Evolutionary conservation across 2,113 vertebrate genomes (phyloP).

Genomic region (Ariopsis seemanni): DNA sequence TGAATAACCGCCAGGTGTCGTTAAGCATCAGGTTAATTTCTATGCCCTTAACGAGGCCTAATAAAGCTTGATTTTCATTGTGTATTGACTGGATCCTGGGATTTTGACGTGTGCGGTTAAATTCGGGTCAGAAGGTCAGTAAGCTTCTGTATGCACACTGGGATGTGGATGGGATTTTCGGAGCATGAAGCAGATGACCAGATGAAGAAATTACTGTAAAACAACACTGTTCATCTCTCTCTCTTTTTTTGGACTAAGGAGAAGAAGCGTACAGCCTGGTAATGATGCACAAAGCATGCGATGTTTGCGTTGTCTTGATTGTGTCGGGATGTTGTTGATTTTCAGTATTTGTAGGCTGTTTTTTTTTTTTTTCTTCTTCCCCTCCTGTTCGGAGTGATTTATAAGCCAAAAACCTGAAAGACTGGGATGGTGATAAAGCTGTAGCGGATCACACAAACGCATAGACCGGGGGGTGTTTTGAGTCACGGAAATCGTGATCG

Average conservation of each 20-base stretch:
- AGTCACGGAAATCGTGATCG: conserved; percentile 39
- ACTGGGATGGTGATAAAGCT: neutral
- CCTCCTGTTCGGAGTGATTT: neutral
- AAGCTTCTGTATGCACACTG: neutral
- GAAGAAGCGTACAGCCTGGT: neutral
- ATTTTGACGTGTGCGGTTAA: neutral
- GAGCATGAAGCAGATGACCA: conserved; percentile 65
- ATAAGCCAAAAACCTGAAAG: neutral
- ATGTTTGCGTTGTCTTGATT: neutral
- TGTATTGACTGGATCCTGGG: neutral
- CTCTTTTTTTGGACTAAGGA: neutral
- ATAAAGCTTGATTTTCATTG: neutral
- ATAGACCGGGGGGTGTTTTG: neutral
- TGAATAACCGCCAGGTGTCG: conserved; percentile 60
- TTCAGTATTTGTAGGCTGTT: neutral
- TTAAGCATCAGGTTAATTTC: conserved; percentile 28
- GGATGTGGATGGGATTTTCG: conserved; percentile 58
- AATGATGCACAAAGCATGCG: neutral
- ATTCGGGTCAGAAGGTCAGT: neutral
- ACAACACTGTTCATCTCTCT: neutral
- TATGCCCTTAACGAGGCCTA: neutral
- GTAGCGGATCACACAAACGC: conserved; percentile 4
- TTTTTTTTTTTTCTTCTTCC: neutral
- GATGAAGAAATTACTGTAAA: neutral
- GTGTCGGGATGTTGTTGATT: neutral